Evolutionary conservation across 1,140 invertebrate species (phyloP).

Genomic region (Hyphantria cunea): DNA sequence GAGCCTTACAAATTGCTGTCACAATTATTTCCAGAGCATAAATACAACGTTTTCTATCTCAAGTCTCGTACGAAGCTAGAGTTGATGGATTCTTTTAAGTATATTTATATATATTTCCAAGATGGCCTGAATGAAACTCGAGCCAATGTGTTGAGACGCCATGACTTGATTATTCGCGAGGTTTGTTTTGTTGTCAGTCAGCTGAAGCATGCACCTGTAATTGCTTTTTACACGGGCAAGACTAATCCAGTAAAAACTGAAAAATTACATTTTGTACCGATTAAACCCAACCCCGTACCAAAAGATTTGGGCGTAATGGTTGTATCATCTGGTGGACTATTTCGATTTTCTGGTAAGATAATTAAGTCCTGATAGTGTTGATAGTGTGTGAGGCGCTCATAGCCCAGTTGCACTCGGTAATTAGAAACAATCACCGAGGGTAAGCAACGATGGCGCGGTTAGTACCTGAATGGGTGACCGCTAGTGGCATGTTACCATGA

Average conservation of each 20-base stretch:
- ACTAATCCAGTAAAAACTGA: constrained; percentile 46
- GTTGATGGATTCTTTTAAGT: constrained; percentile 45
- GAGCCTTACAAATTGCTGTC: constrained; percentile 50
- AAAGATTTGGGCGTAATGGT: constrained; percentile 42
- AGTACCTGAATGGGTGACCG: too few species aligned
- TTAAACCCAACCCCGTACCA: constrained; percentile 19
- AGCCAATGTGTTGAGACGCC: constrained; percentile 40
- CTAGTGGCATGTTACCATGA: too few species aligned
- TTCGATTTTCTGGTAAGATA: constrained; percentile 49
- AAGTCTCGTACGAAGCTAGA: constrained; percentile 42
- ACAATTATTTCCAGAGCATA: constrained; percentile 40
- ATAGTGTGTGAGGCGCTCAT: too few species aligned
- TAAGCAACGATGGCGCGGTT: too few species aligned
- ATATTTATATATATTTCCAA: constrained; percentile 61
- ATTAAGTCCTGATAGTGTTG: too few species aligned
- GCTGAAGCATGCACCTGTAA: constrained; percentile 38
- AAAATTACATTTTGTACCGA: constrained; percentile 30
- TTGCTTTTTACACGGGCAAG: constrained; percentile 64
- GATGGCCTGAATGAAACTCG: constrained; percentile 46
- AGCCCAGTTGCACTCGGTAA: too few species aligned
- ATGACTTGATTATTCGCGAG: constrained; percentile 57
- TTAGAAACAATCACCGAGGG: too few species aligned
- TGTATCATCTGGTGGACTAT: constrained; percentile 47
- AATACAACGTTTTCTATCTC: constrained; percentile 46
- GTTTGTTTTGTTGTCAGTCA: constrained; percentile 41